A percentile compares a stretch with the other conserved stretches of the same genome.
Conservation (phyloP, 2,113 vertebrate species). For the Varanus salvator region DNA sequence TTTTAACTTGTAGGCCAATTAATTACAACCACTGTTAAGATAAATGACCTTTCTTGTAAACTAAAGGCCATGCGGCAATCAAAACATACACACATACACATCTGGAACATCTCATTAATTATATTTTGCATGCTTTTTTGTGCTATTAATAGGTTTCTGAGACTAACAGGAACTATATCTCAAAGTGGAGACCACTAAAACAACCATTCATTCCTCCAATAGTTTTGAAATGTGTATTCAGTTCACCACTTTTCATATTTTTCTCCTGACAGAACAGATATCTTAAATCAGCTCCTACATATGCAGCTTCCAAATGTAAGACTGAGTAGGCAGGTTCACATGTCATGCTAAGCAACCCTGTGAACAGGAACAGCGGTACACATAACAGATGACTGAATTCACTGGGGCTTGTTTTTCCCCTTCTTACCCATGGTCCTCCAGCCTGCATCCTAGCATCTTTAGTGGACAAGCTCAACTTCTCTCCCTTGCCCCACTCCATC, state of each 20-base stretch:
- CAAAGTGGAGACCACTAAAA: background rate
- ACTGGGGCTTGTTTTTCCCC: too few species aligned
- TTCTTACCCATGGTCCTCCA: too few species aligned
- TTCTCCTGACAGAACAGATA: accelerated
- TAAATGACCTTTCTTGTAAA: slow-evolving; percentile 62
- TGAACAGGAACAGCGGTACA: too few species aligned
- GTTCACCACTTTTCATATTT: slow-evolving; percentile 12
- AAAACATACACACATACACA: slow-evolving; percentile 28
- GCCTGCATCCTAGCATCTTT: too few species aligned
- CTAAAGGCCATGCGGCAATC: slow-evolving; percentile 56
- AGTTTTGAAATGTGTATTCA: background rate
- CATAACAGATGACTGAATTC: too few species aligned
- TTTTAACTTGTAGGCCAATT: slow-evolving; percentile 74
- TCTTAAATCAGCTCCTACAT: background rate
- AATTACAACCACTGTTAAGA: slow-evolving; percentile 69
- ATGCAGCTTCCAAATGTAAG: background rate
- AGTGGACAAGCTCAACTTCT: too few species aligned
- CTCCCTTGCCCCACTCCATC: too few species aligned
- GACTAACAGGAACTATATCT: slow-evolving; percentile 25
- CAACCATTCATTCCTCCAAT: background rate
- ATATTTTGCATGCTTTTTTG: slow-evolving; percentile 44
- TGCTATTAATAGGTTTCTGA: slow-evolving; percentile 35
- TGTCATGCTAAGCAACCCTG: too few species aligned
- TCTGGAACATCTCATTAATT: slow-evolving; percentile 65
- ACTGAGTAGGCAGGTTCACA: too few species aligned